phyloP scores from a whole-genome alignment of 2,113 vertebrate species.

The Rhegmatorhina hoffmannsi region DNA sequence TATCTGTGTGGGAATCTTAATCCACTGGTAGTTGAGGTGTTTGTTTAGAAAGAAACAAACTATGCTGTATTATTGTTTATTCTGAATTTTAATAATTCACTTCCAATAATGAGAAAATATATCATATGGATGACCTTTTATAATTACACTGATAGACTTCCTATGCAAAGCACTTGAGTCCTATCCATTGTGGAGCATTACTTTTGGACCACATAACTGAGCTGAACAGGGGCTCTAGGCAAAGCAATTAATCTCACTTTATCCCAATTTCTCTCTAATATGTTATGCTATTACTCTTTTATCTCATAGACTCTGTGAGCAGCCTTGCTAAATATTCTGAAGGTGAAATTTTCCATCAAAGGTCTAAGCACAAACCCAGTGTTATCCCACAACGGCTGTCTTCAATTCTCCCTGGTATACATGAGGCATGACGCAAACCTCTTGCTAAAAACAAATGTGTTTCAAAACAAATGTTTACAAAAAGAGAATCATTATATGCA shows the following conservation, averaged over 20 bases:
- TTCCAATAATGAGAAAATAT: background rate
- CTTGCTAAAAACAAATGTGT: background rate
- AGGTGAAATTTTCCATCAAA: background rate
- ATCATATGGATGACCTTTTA: background rate
- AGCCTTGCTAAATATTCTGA: background rate
- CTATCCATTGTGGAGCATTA: background rate
- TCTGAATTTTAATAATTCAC: background rate
- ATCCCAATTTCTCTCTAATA: background rate
- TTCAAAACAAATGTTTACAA: background rate
- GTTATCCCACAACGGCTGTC: background rate
- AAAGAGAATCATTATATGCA: background rate
- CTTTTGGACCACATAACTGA: background rate
- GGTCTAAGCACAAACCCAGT: background rate
- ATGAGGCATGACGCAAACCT: background rate
- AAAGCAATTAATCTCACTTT: constrained; percentile 15
- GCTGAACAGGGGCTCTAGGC: background rate
- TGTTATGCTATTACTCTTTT: background rate
- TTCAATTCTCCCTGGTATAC: background rate
- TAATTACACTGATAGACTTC: background rate
- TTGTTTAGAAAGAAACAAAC: background rate
- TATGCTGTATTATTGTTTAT: background rate
- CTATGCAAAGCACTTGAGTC: background rate
- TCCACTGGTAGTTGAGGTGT: background rate
- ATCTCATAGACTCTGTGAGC: background rate
- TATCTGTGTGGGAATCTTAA: background rate